These are phyloP conservation scores for Rhinoderma darwinii DNA, from an alignment of 2,113 vertebrate genomes.

Conservation along the genomic window DNA sequence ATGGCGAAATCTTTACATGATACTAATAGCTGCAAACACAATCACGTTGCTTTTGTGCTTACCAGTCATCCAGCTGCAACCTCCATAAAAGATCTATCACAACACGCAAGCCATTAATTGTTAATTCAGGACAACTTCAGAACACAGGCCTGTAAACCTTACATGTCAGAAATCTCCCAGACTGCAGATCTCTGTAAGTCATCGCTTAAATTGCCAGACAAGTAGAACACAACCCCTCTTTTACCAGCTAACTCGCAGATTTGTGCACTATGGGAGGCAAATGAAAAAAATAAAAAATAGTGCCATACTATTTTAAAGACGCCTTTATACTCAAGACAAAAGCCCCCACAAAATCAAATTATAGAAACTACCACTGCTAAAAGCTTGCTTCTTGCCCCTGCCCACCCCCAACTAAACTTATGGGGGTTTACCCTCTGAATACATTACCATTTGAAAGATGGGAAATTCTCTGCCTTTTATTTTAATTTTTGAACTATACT, in stretches of 20 bases:
- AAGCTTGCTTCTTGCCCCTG: neutral
- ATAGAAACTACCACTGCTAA: conserved; percentile 7
- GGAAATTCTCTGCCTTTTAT: conserved; percentile 2
- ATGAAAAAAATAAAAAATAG: conserved; percentile 24
- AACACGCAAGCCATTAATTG: conserved; percentile 77
- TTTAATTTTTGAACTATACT: conserved; percentile 28
- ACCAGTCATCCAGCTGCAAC: conserved; percentile 74
- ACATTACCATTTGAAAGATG: conserved; percentile 32
- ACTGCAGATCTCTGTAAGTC: conserved; percentile 72
- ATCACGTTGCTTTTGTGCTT: conserved; percentile 75
- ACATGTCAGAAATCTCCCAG: conserved; percentile 74
- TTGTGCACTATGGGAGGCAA: conserved; percentile 15
- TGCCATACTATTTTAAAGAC: neutral
- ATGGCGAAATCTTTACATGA: conserved; percentile 70
- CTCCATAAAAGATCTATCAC: conserved; percentile 77
- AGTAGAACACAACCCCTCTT: conserved; percentile 64
- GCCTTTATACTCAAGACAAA: conserved; percentile 35
- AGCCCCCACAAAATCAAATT: conserved; percentile 18
- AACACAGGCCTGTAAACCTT: conserved; percentile 75
- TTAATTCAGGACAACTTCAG: conserved; percentile 79
- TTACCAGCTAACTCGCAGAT: conserved; percentile 60
- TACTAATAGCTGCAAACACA: conserved; percentile 75
- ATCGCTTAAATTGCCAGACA: conserved; percentile 70
- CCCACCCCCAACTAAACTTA: neutral
- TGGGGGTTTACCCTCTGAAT: conserved; percentile 10